A percentile compares a stretch with the other conserved stretches of the same genome.
Evolutionary conservation across 2,888 invertebrate species (phyloP).

Genomic region (Cantharis rufa): DNA sequence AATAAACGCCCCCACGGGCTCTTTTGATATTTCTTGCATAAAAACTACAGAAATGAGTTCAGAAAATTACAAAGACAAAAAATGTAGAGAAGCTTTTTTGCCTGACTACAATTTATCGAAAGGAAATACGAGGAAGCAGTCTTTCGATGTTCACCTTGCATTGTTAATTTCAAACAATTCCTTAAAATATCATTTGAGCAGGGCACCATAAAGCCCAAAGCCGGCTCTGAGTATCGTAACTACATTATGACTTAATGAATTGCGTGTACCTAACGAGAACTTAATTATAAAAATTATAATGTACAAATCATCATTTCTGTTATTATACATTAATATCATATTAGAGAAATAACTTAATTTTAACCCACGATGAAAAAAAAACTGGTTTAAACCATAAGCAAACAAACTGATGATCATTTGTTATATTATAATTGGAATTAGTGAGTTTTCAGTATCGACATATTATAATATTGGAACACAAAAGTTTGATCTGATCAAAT

Average conservation of each 20-base stretch:
- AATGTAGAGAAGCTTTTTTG: too few relatives aligned
- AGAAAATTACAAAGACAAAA: too few relatives aligned
- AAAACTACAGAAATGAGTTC: too few relatives aligned
- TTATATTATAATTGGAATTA: background rate
- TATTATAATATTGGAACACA: background rate
- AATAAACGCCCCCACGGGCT: too few relatives aligned
- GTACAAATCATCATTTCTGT: background rate
- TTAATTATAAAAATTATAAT: background rate
- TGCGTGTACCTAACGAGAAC: background rate
- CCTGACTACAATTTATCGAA: too few relatives aligned
- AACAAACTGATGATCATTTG: background rate
- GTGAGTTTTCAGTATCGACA: background rate
- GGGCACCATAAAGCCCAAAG: too few relatives aligned
- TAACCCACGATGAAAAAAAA: background rate
- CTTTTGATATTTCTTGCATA: too few relatives aligned
- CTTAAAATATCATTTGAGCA: too few relatives aligned
- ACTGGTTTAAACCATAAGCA: background rate
- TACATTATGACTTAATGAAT: background rate
- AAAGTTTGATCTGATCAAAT: conserved; percentile 15
- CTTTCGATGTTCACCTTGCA: too few relatives aligned
- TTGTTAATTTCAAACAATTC: too few relatives aligned
- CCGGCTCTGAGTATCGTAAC: background rate
- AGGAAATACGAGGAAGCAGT: too few relatives aligned
- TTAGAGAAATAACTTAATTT: background rate
- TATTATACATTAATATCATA: background rate